Conservation (phyloP, 2,113 vertebrate species). For the Gallinago jamesoni region DNA sequence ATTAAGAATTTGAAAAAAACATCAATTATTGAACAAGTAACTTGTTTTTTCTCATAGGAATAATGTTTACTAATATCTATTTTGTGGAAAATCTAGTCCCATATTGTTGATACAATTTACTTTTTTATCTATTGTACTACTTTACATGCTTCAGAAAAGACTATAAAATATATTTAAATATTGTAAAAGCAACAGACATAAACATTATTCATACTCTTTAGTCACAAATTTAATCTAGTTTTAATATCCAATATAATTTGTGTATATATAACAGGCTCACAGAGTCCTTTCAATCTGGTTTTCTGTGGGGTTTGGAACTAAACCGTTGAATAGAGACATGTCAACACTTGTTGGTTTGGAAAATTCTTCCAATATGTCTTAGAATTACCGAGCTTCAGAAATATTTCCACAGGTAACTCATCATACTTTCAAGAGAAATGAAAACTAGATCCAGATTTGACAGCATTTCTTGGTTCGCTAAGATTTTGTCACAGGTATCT, state of each 20-base stretch:
- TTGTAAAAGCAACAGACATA: background rate
- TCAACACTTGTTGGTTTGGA: background rate
- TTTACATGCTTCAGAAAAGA: background rate
- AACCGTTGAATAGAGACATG: background rate
- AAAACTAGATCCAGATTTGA: background rate
- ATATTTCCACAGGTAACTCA: background rate
- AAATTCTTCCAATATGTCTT: background rate
- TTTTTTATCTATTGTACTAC: background rate
- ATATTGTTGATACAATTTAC: background rate
- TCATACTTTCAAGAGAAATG: background rate
- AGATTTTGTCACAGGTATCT: background rate
- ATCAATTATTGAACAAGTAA: background rate
- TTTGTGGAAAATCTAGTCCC: background rate
- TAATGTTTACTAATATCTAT: background rate
- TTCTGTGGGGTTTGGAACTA: background rate
- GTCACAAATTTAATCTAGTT: background rate
- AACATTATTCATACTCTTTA: background rate
- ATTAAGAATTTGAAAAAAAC: background rate
- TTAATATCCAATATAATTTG: background rate
- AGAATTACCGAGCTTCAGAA: background rate
- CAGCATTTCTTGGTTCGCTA: background rate
- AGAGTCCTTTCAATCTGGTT: background rate
- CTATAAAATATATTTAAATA: background rate
- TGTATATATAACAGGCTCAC: background rate
- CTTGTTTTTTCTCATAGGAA: background rate